phyloP scores from a whole-genome alignment of 2,113 vertebrate genomes.

The Plecotus auritus region DNA sequence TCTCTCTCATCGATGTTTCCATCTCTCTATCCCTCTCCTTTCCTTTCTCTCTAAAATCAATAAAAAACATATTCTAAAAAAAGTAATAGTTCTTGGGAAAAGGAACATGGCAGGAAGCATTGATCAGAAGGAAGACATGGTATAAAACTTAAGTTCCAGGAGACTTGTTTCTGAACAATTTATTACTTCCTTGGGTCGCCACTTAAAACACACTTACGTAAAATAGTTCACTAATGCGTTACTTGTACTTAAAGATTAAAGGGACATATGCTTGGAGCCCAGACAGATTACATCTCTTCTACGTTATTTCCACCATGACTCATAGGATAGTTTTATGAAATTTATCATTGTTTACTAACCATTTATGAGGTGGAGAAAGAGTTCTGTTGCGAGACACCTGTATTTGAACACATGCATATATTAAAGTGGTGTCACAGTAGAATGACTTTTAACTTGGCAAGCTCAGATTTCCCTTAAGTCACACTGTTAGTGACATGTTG shows the following conservation, averaged over 20 bases:
- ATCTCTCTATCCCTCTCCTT: no score
- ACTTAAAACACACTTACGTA: background rate
- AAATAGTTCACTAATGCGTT: background rate
- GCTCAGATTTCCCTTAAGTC: background rate
- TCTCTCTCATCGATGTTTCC: no score
- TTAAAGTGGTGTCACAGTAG: background rate
- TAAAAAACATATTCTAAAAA: background rate
- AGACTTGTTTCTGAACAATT: background rate
- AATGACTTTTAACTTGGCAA: background rate
- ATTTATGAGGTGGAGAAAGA: background rate
- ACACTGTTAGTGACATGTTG: no score
- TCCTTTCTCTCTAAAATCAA: no score
- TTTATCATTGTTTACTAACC: background rate
- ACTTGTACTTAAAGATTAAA: constrained; percentile 1
- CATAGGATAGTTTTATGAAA: background rate
- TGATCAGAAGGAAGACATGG: background rate
- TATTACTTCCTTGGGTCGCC: background rate
- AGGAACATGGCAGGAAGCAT: background rate
- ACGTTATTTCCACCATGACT: background rate
- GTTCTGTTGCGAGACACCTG: background rate
- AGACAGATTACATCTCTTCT: background rate
- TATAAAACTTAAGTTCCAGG: background rate
- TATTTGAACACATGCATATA: background rate
- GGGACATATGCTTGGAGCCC: background rate
- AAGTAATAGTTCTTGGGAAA: background rate